Conservation (phyloP, 1,140 invertebrate species). For the Rhizoglyphus robini region DNA sequence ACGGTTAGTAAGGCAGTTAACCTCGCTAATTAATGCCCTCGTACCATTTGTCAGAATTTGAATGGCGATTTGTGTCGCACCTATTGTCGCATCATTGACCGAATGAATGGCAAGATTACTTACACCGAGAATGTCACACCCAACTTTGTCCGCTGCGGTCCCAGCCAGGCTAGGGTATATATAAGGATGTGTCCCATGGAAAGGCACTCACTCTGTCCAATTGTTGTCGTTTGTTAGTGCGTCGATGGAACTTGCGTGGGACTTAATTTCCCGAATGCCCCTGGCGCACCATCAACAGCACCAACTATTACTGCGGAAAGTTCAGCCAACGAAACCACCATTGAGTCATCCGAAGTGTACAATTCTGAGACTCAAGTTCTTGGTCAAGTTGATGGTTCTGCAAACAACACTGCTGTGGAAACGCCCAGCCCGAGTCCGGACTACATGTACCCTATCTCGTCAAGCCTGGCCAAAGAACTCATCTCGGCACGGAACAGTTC, state of each 20-base stretch:
- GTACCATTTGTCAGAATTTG: not conserved
- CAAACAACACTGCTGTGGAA: not conserved
- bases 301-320: not conserved
- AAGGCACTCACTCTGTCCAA: too few species aligned
- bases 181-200: too few species aligned
- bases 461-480: not conserved
- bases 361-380: not conserved
- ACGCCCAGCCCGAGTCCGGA: not conserved
- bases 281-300: not conserved
- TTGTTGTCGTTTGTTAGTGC: too few species aligned
- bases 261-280: not conserved
- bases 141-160: slow-evolving; percentile 11
- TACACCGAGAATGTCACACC: slow-evolving; percentile 13
- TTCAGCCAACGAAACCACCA: not conserved
- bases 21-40: not conserved
- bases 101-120: slow-evolving; percentile 3
- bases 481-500: too few species aligned
- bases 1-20: not conserved
- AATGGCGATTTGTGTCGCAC: slow-evolving; percentile 12
- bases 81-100: slow-evolving; percentile 17
- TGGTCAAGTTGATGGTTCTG: not conserved
- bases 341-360: not conserved
- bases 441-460: not conserved
- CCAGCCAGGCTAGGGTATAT: slow-evolving; percentile 6
- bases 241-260: slow-evolving; percentile 6